Evolutionary conservation across 2,888 invertebrate genomes (phyloP).

Genomic region (Leptinotarsa haldemani): DNA sequence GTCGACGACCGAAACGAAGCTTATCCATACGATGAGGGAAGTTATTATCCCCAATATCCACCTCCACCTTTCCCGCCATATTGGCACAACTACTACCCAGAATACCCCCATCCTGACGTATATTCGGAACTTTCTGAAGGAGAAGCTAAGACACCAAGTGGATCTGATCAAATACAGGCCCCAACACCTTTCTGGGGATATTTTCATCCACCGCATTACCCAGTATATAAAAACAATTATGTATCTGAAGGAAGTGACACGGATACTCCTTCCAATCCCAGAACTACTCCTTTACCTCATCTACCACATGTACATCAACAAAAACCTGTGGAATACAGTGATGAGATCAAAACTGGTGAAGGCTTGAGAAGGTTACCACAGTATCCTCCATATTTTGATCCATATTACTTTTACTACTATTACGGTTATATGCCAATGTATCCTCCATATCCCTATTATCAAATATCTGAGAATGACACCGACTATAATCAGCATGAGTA

Average conservation of each 20-base stretch:
- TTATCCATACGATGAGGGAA: conserved; percentile 56
- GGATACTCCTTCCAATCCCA: conserved; percentile 30
- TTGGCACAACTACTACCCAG: conserved; percentile 45
- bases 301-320: conserved; percentile 30
- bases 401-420: conserved; percentile 59
- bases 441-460: conserved; percentile 56
- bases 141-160: conserved; percentile 3
- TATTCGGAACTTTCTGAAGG: conserved; percentile 13
- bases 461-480: conserved; percentile 57
- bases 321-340: conserved; percentile 32
- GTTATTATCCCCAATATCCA: conserved; percentile 57
- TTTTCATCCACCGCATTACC: conserved; percentile 40
- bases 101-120: conserved; percentile 25
- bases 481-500: conserved; percentile 60
- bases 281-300: conserved; percentile 40
- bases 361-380: conserved; percentile 41
- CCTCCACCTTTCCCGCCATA: conserved; percentile 56
- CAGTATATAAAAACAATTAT: neutral
- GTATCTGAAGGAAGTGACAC: neutral
- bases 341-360: conserved; percentile 38
- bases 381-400: conserved; percentile 61
- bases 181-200: conserved; percentile 50
- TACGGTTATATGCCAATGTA: conserved; percentile 61
- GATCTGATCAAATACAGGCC: neutral
- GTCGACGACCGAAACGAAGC: conserved; percentile 59